phyloP scores from a whole-genome alignment of 2,888 invertebrate genomes.

The Allygus modestus region DNA sequence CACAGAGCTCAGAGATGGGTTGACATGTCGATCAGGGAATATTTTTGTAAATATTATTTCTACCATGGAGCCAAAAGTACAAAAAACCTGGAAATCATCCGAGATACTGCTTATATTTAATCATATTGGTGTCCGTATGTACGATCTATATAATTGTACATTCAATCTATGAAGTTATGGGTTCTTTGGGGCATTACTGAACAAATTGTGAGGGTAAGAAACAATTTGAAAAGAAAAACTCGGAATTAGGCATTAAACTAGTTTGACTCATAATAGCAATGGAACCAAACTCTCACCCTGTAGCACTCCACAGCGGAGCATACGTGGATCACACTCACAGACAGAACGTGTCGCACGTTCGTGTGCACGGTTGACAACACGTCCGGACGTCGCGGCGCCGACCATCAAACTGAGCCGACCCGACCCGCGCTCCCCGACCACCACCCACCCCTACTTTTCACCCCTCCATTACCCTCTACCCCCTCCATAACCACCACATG shows the following conservation, averaged over 20 bases:
- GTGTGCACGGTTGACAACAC: not conserved
- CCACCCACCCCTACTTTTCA: not conserved
- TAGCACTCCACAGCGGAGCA: slow-evolving; percentile 39
- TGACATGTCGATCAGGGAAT: slow-evolving; percentile 25
- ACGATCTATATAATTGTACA: too few relatives aligned
- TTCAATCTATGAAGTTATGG: too few relatives aligned
- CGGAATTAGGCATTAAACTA: too few relatives aligned
- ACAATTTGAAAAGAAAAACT: too few relatives aligned
- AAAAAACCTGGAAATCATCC: too few relatives aligned
- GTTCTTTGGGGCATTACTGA: too few relatives aligned
- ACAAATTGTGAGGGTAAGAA: too few relatives aligned
- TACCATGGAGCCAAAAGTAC: too few relatives aligned
- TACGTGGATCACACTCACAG: not conserved
- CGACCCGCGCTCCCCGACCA: not conserved
- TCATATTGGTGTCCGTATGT: too few relatives aligned
- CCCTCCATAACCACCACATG: too few relatives aligned
- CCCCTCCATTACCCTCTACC: not conserved
- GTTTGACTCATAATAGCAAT: too few relatives aligned
- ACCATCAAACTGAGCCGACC: not conserved
- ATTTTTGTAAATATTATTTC: not conserved
- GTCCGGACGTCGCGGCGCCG: not conserved
- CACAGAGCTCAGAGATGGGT: not conserved
- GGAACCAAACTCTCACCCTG: slow-evolving; percentile 13
- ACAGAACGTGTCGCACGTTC: not conserved
- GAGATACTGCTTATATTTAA: too few relatives aligned